phyloP scores from a whole-genome alignment of 2,888 invertebrate species.

The Drosophila limbata region DNA sequence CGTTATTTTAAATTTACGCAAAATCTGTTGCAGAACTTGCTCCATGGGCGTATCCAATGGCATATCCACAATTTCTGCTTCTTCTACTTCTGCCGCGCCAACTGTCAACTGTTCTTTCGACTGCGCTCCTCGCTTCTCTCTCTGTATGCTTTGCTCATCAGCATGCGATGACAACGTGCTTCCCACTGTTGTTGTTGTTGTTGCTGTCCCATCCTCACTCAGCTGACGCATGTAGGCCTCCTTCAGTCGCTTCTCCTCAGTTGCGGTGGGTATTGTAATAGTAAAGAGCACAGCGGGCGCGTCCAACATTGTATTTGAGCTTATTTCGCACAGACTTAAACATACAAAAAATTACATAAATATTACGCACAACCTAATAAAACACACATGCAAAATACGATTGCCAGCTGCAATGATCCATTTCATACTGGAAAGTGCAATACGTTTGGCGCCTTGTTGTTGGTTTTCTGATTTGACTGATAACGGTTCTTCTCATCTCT shows the following conservation, averaged over 20 bases:
- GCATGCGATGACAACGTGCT: conserved; percentile 17
- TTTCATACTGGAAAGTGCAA: conserved; percentile 55
- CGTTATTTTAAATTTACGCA: conserved; percentile 86
- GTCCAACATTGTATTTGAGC: conserved; percentile 32
- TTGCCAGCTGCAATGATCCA: conserved; percentile 53
- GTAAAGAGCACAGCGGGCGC: conserved; percentile 87
- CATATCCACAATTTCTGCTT: conserved; percentile 47
- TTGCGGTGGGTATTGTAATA: conserved; percentile 87
- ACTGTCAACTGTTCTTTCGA: conserved; percentile 28
- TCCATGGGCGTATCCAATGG: conserved; percentile 80
- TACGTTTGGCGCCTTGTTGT: conserved; percentile 45
- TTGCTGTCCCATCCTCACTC: conserved; percentile 16
- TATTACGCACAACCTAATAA: conserved; percentile 15
- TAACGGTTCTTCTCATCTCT: conserved; percentile 62
- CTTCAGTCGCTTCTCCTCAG: conserved; percentile 85
- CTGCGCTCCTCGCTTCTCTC: not conserved
- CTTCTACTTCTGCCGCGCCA: conserved; percentile 27
- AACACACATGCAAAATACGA: conserved; percentile 24
- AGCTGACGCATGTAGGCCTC: conserved; percentile 40
- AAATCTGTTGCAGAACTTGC: conserved; percentile 86
- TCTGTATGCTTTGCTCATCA: conserved; percentile 17
- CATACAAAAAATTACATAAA: conserved; percentile 17
- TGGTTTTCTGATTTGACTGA: conserved; percentile 54
- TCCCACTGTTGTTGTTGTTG: conserved; percentile 8
- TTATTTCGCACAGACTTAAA: conserved; percentile 5